Evolutionary conservation across 1,140 invertebrate genomes (phyloP), one percentile per base, ranked within the genome.

Genomic region (Daktulosphaira vitifoliae): DNA sequence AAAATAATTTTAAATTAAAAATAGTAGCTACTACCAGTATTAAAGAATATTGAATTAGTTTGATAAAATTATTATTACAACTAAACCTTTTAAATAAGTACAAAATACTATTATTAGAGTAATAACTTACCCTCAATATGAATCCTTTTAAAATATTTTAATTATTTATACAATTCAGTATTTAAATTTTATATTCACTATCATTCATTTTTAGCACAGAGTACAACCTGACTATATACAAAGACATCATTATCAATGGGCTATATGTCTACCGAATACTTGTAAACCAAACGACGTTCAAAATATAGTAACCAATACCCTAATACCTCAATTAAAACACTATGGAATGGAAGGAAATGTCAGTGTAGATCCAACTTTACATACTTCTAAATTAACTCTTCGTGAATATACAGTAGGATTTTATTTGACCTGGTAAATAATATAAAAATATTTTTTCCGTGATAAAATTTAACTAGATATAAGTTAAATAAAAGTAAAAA

Each of bases 181-280:
- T n/a, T n/a, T n/a, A n/a, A n/a, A n/a, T n/a, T n/a, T n/a, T n/a
- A n/a, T n/a, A n/a, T n/a, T n/a, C n/a, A n/a, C n/a, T n/a, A n/a
- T n/a, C n/a, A n/a, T 33, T 11, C 29, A 9, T 39, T 13, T 56
- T 33, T 48, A 62, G 56, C 39, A 46, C 25, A 62, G 46, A 23
- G 13, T 62, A 29, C 56, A 62, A 33, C 39, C 20, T 2, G 56
- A 46, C 8, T 62, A 62, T 62, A 11, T 62, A 13, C 56, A 62
- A 46, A 62, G 56, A 15, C 56, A 62, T 8, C 42, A 22, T 1
- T 62, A 26, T 29, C 42, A 62, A 46, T 62, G 56, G 56, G 56
- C 25, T 5, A 39, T 62, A 5, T 62, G 56, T 46, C 29, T 62
- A 62, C 56, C 56, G 13, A 39, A 62, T 8, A 62, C 42, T 18